Percentiles rank a stretch among this genome's conserved stretches.
Evolutionary conservation across 2,113 vertebrate species (phyloP).

Genomic region (Scomber scombrus): DNA sequence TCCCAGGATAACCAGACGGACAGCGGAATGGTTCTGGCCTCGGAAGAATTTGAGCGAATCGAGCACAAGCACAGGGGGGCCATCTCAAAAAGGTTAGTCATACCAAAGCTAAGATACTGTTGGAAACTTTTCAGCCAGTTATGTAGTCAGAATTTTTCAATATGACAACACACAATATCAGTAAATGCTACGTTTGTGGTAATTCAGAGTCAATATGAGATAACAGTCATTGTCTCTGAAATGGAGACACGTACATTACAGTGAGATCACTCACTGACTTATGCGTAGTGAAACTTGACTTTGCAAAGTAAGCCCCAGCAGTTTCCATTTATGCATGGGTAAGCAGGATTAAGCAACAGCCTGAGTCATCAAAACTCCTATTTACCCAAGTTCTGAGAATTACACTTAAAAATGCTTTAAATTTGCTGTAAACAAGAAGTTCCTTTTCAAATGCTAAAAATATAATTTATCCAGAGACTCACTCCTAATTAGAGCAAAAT

Average conservation of each 20-base stretch:
- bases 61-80: constrained; percentile 90
- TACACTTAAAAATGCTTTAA: not conserved
- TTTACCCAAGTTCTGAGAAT: not conserved
- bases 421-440: not conserved
- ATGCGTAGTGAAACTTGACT: constrained; percentile 21
- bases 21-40: constrained; percentile 99
- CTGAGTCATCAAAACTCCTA: constrained; percentile 20
- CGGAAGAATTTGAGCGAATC: constrained; percentile 95
- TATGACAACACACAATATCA: not conserved
- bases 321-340: not conserved
- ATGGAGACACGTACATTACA: not conserved
- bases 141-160: constrained; percentile 17
- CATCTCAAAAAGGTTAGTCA: constrained; percentile 73
- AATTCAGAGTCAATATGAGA: constrained; percentile 20
- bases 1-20: constrained; percentile 96
- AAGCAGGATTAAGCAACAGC: constrained; percentile 5
- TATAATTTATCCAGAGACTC: not conserved
- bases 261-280: not conserved
- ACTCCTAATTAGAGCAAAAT: constrained; percentile 5
- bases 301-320: constrained; percentile 6
- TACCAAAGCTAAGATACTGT: not conserved
- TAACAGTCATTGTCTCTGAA: constrained; percentile 2
- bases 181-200: not conserved
- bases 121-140: not conserved
- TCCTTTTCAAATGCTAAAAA: not conserved